Conservation (phyloP, 2,888 invertebrate species). For the Mythimna impura region DNA sequence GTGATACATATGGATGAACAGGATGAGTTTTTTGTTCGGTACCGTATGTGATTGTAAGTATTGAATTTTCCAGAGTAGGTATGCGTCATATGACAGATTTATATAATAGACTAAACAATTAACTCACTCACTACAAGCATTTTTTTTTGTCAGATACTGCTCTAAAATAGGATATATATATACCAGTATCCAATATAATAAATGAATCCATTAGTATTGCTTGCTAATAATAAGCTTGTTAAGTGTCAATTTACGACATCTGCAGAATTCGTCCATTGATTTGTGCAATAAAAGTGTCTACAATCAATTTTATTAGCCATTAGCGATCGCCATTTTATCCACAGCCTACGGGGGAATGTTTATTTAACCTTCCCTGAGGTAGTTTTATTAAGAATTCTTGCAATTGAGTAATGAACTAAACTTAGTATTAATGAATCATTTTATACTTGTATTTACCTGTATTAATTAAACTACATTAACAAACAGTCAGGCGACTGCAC, state of each 20-base stretch:
- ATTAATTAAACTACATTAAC: slow-evolving; percentile 1
- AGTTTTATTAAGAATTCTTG: slow-evolving; percentile 28
- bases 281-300: slow-evolving; percentile 61
- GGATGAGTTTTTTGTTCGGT: slow-evolving; percentile 8
- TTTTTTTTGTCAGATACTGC: neutral
- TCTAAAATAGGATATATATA: too few relatives aligned
- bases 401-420: slow-evolving; percentile 15
- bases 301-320: slow-evolving; percentile 67
- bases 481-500: neutral
- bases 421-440: slow-evolving; percentile 3
- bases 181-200: neutral
- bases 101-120: neutral
- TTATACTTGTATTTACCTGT: slow-evolving; percentile 4
- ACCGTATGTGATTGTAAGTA: neutral
- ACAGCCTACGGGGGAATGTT: slow-evolving; percentile 29
- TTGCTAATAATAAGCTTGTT: slow-evolving; percentile 51
- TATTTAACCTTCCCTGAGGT: slow-evolving; percentile 36
- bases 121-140: neutral
- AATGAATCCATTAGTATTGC: slow-evolving; percentile 36
- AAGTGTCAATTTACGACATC: slow-evolving; percentile 60
- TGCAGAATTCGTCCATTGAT: slow-evolving; percentile 62
- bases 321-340: slow-evolving; percentile 62
- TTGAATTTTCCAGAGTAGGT: neutral
- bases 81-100: neutral
- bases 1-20: slow-evolving; percentile 43